Conservation (phyloP, 2,113 vertebrate species). For the Neolamprologus devosi region DNA sequence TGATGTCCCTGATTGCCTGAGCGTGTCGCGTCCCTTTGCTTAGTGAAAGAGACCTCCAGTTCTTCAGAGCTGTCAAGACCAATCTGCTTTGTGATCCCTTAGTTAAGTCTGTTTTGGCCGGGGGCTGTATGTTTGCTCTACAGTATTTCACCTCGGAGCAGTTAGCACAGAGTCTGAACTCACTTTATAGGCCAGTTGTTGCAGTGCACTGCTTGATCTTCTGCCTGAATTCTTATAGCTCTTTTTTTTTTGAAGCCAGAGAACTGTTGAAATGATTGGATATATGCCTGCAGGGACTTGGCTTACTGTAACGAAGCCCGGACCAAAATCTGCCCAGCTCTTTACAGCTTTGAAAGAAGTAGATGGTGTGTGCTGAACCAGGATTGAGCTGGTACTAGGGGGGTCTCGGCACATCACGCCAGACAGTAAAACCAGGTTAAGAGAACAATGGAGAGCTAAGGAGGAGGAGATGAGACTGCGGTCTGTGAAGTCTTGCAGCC, state of each 20-base stretch:
- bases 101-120: background rate
- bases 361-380: background rate
- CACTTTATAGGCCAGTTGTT: constrained; percentile 7
- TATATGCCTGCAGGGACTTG: background rate
- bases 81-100: background rate
- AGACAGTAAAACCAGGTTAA: constrained; percentile 24
- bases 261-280: background rate
- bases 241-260: constrained; percentile 10
- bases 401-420: background rate
- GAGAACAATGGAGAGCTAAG: constrained; percentile 24
- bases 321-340: background rate
- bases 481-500: constrained; percentile 48
- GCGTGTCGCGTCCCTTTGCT: constrained; percentile 2
- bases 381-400: background rate
- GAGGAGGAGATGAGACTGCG: constrained; percentile 20
- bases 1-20: constrained; percentile 5
- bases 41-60: constrained; percentile 1
- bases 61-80: background rate
- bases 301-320: background rate
- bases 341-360: background rate
- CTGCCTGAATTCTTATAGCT: background rate
- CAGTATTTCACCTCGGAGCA: background rate
- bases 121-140: background rate
- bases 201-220: constrained; percentile 1
- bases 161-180: background rate